Evolutionary conservation across 2,797 vertebrate genomes (phyloP).

Genomic region (Champsocephalus esox): DNA sequence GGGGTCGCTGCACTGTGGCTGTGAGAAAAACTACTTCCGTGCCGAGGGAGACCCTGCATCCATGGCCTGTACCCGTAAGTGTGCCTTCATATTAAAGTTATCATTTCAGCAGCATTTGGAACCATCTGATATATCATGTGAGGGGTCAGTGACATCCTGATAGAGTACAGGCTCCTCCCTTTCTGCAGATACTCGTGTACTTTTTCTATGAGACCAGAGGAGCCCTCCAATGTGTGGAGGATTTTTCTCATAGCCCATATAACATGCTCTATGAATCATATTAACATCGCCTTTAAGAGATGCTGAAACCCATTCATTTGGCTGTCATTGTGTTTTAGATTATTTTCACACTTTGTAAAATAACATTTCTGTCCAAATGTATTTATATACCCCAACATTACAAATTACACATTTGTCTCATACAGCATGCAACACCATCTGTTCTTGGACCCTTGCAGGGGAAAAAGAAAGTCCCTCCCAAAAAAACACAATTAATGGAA

Average conservation of each 20-base stretch:
- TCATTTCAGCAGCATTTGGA: not conserved
- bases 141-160: not conserved
- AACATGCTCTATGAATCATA: slow-evolving; percentile 23
- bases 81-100: slow-evolving; percentile 21
- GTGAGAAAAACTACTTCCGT: slow-evolving; percentile 97
- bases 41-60: slow-evolving; percentile 94
- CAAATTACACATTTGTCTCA: too few relatives aligned
- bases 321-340: slow-evolving; percentile 26
- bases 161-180: not conserved
- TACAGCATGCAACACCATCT: too few relatives aligned
- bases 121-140: not conserved
- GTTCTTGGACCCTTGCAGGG: too few relatives aligned
- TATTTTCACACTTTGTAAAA: not conserved
- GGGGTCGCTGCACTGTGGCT: slow-evolving; percentile 92
- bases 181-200: not conserved
- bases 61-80: slow-evolving; percentile 98
- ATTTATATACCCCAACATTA: too few relatives aligned
- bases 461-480: not conserved
- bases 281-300: slow-evolving; percentile 17
- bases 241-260: slow-evolving; percentile 29
- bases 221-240: not conserved
- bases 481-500: not conserved
- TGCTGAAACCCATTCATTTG: slow-evolving; percentile 22
- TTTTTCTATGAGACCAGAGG: slow-evolving; percentile 11
- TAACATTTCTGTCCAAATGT: too few relatives aligned